These are phyloP conservation scores for Neuroscelio doddi DNA, from an alignment of 2,888 invertebrate species.

Conservation along the genomic window DNA sequence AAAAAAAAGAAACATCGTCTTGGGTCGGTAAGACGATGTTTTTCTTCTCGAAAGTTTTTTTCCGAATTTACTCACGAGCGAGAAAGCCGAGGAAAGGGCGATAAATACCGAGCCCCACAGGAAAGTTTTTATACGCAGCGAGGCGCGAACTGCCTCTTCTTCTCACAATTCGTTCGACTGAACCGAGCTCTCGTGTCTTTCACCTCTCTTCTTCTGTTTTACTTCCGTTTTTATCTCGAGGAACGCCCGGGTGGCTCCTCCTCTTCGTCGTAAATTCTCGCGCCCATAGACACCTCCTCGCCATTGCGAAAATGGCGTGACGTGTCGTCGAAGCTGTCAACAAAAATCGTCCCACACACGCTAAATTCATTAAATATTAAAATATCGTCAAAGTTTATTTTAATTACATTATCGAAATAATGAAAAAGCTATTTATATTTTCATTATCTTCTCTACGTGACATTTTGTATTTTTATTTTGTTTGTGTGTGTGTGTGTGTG, in stretches of 20 bases:
- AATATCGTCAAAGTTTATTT: too few species aligned
- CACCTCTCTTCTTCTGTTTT: constrained; percentile 21
- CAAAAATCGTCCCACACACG: too few species aligned
- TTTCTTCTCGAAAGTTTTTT: not conserved
- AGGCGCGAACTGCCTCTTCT: constrained; percentile 50
- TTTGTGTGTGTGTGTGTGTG: too few species aligned
- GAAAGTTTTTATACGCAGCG: constrained; percentile 52
- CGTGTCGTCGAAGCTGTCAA: too few species aligned
- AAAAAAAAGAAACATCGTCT: too few species aligned
- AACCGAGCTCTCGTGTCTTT: constrained; percentile 15
- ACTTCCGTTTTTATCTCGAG: constrained; percentile 35
- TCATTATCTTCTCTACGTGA: not conserved
- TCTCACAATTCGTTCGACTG: constrained; percentile 32
- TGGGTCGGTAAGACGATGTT: constrained; percentile 1
- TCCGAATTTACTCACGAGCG: constrained; percentile 5
- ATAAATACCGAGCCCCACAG: constrained; percentile 55
- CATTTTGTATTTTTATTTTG: too few species aligned
- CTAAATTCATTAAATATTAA: too few species aligned
- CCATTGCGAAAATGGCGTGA: constrained; percentile 45
- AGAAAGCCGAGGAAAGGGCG: constrained; percentile 43
- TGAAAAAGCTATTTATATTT: too few species aligned
- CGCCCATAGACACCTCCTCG: constrained; percentile 41
- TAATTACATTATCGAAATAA: too few species aligned
- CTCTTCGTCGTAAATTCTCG: constrained; percentile 48
- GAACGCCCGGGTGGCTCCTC: constrained; percentile 36